Base-by-base conservation (phyloP, 2,888 invertebrate genomes). In the Argyresthia goedartella region DNA sequence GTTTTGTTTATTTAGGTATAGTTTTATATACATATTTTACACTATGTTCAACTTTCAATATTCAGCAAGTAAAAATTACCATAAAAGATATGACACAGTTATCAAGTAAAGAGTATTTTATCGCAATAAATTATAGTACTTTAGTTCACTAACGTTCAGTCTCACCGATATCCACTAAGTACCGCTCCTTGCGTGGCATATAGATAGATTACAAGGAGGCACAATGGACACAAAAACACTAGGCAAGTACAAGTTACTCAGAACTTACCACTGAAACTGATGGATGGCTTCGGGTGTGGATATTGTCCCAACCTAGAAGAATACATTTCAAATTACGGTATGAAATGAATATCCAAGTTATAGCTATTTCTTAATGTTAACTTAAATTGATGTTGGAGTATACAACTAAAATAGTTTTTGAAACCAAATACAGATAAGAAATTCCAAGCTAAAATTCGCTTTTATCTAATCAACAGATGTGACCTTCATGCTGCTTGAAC, bases 261-360 rank as follows among this genome's bases (percentile, higher is more conserved):
- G 56, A 71, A 85, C 84, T 84, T 84, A 85, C 85, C 84, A 70
- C 76, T 63, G 69, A 58, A 48, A 63, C 55, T 45, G 61, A 55
- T 53, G 55, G 51, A 35, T 36, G 50, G 1, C 9, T 39, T 39
- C 39, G 39, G 39, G 1, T 8, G 10, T 3, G 39, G 39, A 39
- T 8, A 39, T 11, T 39, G 39, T 6, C n/a, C 25, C 42, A 42
- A 36, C 42, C 50, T 49, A 39, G 13, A 50, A 50, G n/a, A 11
- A 8, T 39, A 39, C 39, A n/a, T 39, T 39, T 11, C 39, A 11
- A 39, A 9, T 39, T 39, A 39, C 9, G 3, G 9, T 39, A n/a
- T 39, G n/a, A 39, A 39, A 4, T 39, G n/a, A 39, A 39, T 39
- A 39, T 39, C 3, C 39, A 39, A 39, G n/a, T 39, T 6, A 39